These are phyloP conservation scores for Crematogaster levior DNA, from an alignment of 2,888 invertebrate species.

Conservation along the genomic window DNA sequence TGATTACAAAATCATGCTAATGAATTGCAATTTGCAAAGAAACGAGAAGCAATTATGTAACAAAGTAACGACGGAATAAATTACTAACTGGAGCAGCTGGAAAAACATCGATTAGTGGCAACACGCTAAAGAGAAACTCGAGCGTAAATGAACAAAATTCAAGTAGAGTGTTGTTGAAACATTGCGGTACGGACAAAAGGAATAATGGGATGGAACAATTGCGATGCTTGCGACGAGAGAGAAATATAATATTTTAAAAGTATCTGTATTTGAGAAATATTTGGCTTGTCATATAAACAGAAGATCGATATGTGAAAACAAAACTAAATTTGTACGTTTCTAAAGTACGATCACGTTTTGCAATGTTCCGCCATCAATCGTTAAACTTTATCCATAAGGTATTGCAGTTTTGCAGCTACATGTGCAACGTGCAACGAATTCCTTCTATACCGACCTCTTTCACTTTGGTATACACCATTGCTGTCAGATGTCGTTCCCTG, in stretches of 20 bases:
- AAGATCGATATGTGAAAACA: background rate
- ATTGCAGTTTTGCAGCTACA: constrained; percentile 59
- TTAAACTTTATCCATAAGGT: constrained; percentile 47
- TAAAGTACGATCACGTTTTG: background rate
- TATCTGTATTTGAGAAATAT: background rate
- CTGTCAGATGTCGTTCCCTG: constrained; percentile 64
- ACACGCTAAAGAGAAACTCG: constrained; percentile 28
- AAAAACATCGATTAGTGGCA: constrained; percentile 48
- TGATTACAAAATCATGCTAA: constrained; percentile 15
- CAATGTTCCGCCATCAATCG: background rate
- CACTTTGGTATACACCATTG: background rate
- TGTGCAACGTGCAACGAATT: constrained; percentile 14
- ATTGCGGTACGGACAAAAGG: background rate
- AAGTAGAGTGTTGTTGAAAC: constrained; percentile 15
- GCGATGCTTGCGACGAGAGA: background rate
- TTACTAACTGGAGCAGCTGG: constrained; percentile 10
- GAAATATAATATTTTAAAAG: background rate
- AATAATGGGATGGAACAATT: background rate
- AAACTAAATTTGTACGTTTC: background rate
- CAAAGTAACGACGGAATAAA: constrained; percentile 36
- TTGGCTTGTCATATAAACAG: background rate
- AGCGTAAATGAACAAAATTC: background rate
- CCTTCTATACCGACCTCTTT: constrained; percentile 65
- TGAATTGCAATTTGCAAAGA: constrained; percentile 29
- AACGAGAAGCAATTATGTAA: constrained; percentile 25